phyloP scores from a whole-genome alignment of 64 coral and sea anemone species.

The Porites lutea region DNA sequence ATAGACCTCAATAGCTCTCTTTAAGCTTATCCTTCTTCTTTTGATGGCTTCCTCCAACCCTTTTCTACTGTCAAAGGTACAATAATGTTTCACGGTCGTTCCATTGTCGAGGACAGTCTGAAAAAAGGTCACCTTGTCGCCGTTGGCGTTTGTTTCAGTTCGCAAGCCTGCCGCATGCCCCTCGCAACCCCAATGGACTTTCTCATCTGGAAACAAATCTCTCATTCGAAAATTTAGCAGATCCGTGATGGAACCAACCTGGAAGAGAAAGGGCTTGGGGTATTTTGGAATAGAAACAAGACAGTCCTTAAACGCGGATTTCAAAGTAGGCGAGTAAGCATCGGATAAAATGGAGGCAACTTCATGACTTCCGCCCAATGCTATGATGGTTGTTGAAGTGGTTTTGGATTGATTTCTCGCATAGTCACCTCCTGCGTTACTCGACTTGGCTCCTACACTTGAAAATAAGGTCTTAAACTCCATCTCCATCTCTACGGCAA shows the following conservation, averaged over 20 bases:
- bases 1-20: constrained; percentile 34
- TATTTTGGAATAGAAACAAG: constrained; percentile 27
- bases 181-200: constrained; percentile 43
- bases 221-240: constrained; percentile 12
- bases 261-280: constrained; percentile 47
- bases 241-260: neutral
- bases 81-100: neutral
- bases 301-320: constrained; percentile 47
- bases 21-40: constrained; percentile 25
- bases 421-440: neutral
- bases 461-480: constrained; percentile 45
- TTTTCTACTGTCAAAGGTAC: neutral
- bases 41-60: constrained; percentile 14
- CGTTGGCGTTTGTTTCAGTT: neutral
- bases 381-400: constrained; percentile 5
- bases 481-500: constrained; percentile 15
- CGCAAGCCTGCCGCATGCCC: neutral
- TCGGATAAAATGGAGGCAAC: constrained; percentile 37
- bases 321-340: constrained; percentile 44
- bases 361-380: constrained; percentile 21
- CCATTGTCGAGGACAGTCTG: neutral
- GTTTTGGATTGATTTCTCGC: constrained; percentile 8
- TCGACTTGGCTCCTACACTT: constrained; percentile 16
- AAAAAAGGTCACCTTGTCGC: neutral
- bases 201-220: constrained; percentile 17